phyloP scores from a whole-genome alignment of 1,140 invertebrate genomes.

The Thalassaphorura encarpata region DNA sequence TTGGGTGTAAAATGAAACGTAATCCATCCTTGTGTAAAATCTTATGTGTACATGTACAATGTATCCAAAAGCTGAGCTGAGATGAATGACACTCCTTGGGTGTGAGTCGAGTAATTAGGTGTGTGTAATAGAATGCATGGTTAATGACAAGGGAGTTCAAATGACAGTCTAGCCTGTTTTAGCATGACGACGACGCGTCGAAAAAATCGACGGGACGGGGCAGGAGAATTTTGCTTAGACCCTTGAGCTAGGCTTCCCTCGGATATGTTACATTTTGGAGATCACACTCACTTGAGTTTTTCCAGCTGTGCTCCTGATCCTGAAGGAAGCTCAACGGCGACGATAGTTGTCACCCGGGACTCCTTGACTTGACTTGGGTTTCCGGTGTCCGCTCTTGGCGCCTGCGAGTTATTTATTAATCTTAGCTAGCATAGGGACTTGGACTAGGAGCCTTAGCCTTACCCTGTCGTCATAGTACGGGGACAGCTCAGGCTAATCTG shows the following conservation, averaged over 20 bases:
- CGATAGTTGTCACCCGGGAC: conserved; percentile 31
- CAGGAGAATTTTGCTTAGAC: no score
- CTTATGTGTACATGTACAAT: no score
- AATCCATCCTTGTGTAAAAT: no score
- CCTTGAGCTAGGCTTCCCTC: no score
- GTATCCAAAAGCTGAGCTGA: not conserved
- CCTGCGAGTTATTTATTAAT: conserved; percentile 32
- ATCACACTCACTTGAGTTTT: conserved; percentile 19
- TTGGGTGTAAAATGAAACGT: no score
- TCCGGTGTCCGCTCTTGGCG: conserved; percentile 29
- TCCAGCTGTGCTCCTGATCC: conserved; percentile 33
- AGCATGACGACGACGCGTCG: not conserved
- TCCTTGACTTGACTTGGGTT: conserved; percentile 18
- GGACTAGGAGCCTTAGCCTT: not conserved
- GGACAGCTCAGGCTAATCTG: no score
- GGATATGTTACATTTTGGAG: no score
- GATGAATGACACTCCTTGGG: conserved; percentile 8
- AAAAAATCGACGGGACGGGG: no score
- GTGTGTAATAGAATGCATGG: conserved; percentile 29
- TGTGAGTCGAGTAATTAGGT: conserved; percentile 30
- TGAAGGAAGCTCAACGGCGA: conserved; percentile 29
- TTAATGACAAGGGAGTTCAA: conserved; percentile 27
- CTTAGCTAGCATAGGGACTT: conserved; percentile 5
- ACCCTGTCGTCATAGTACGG: no score
- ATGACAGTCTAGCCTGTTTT: conserved; percentile 17